Evolutionary conservation across 2,797 vertebrate genomes (phyloP).

Genomic region (Eupleurogrammus muticus): DNA sequence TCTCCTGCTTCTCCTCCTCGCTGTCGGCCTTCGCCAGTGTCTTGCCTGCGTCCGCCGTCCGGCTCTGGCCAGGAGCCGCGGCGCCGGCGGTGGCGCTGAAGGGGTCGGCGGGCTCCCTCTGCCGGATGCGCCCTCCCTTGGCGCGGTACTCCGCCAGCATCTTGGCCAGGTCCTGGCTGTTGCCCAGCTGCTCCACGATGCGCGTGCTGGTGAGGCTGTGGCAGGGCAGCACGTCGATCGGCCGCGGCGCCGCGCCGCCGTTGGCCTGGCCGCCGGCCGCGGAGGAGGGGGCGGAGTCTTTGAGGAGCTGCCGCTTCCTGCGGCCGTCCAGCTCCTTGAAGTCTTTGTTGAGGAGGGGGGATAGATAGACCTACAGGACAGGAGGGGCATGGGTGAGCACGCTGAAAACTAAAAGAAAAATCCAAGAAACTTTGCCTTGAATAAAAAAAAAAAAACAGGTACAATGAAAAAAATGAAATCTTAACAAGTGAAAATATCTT

Average conservation of each 20-base stretch:
- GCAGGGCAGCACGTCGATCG: slow-evolving; percentile 88
- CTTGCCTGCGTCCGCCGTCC: slow-evolving; percentile 74
- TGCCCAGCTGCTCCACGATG: slow-evolving; percentile 89
- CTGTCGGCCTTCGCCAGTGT: slow-evolving; percentile 83
- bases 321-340: slow-evolving; percentile 92
- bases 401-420: neutral
- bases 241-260: slow-evolving; percentile 76
- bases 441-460: neutral
- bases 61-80: slow-evolving; percentile 13
- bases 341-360: slow-evolving; percentile 95
- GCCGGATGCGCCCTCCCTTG: slow-evolving; percentile 92
- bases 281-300: slow-evolving; percentile 86
- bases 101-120: slow-evolving; percentile 84
- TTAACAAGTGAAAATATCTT: too few relatives aligned
- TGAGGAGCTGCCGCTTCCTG: slow-evolving; percentile 92
- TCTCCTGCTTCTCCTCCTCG: slow-evolving; percentile 93
- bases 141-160: slow-evolving; percentile 97
- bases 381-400: neutral
- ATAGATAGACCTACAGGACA: slow-evolving; percentile 88
- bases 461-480: too few relatives aligned
- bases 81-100: slow-evolving; percentile 70
- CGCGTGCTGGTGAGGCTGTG: slow-evolving; percentile 90
- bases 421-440: neutral
- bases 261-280: slow-evolving; percentile 76
- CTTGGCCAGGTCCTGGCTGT: slow-evolving; percentile 88